Evolutionary conservation across 2,113 vertebrate species (phyloP), one percentile per base, ranked within the genome.

Genomic region (Oryzias curvinotus): DNA sequence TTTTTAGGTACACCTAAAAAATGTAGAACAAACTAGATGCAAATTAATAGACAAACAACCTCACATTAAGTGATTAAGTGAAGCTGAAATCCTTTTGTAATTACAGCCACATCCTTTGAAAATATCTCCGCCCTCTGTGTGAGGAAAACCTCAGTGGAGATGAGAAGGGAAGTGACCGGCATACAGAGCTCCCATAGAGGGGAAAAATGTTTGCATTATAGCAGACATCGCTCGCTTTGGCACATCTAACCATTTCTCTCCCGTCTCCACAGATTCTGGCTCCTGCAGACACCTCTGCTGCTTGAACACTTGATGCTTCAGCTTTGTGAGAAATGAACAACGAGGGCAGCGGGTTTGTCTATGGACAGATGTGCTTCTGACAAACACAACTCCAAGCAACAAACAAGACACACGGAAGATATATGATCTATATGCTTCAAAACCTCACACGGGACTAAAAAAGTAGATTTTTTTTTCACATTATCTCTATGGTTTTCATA

Each of bases 131-230:
- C 26, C 50, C 36, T 62, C 41, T 51, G 64, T 75, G 62, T 62
- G 23, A 57, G 53, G 58, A 65, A 73, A 73, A 60, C 48, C 58
- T 75, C 43, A 1, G 26, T 19, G 18, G 48, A 64, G 68, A 71
- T 65, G 62, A 64, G 54, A 76, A 73, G 63, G 69, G 70, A 81
- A 81, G 59, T 26, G 65, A 77, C 72, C 82, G 81, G 67, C 60
- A 16, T 56, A 48, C 75, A 25, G 52, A 76, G 64, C 69, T 84
- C 82, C 80, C 77, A 69, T 50, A 17, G 72, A 81, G 77, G 80
- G 54, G 55, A 55, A 52, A 44, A 50, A 26, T 5, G 4, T 17
- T n/a, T 10, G 28, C 19, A 19, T 16, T 12, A 59, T 45, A 7
- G 50, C 21, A 51, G 19, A 54, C 21, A 45, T 48, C 28, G 7